Base-by-base conservation (phyloP, 2,113 vertebrate genomes). In the Lethenteron camtschaticum region DNA sequence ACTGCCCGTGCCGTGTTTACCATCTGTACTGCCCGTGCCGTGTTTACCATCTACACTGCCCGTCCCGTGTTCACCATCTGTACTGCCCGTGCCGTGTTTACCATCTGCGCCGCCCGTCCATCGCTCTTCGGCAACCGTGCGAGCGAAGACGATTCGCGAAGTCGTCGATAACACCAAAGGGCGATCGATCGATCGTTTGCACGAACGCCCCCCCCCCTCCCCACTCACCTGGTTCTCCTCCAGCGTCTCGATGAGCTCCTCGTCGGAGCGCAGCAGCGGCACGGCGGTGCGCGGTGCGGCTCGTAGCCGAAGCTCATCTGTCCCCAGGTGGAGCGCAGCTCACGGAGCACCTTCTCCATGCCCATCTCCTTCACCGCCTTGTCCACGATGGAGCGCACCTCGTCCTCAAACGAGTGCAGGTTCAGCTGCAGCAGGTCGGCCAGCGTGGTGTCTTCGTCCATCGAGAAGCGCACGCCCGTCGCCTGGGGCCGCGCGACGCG, bases 381-480 rank as follows among this genome's bases (percentile, higher is more conserved):
- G 80, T 96, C 94, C 73, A 96, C 90, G 0, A 95, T 95, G 69
- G 81, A 79, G 12, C 73, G 81, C 59, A 99, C 89, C 68, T 95
- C 85, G 0, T 91, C 90, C 73, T 99, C 88, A 57, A 87, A 95
- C 70, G 77, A 73, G 72, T 99, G 89, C 70, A 99, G 80, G 71
- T 84, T 85, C 71, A 99, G 88, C 74, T 81, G 79, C 69, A 99
- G 79, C 56, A 99, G 83, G 59, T 89, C 87, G 1, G 85, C 86
- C 71, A 99, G 79, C 0, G 82, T 86, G 20, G 87, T 89, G 71
- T 79, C 76, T 0, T 80, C 73, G 16, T 82, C 80, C 88, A 96
- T 86, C 68, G 75, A 79, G 75, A 96, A 91, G 73, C 72, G 76
- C 68, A 88, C 84, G 0, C 87, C 85, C 0, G 84, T 91, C 4